Conservation (phyloP, 2,113 vertebrate species). For the Cygnus buccinator region DNA sequence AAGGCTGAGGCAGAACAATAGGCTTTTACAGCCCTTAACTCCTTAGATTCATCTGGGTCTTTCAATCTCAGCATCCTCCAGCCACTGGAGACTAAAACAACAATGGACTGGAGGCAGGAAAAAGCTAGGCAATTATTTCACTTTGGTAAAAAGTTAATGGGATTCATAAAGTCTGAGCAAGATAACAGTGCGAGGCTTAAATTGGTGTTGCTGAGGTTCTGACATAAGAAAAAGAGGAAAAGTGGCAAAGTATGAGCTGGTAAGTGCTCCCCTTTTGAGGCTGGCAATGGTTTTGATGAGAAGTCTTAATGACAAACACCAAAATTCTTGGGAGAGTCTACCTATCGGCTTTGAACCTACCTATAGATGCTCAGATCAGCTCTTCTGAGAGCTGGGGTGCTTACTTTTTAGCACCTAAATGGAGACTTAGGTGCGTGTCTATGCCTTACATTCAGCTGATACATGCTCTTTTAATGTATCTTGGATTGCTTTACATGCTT, state of each 20-base stretch:
- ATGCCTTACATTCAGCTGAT: background rate
- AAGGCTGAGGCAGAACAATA: slow-evolving; percentile 31
- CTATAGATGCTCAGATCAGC: background rate
- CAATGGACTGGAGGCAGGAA: background rate
- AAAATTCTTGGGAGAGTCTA: background rate
- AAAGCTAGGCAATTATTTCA: slow-evolving; percentile 44
- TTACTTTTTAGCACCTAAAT: background rate
- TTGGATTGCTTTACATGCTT: background rate
- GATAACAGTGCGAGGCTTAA: background rate
- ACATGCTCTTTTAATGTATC: background rate
- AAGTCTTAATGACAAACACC: background rate
- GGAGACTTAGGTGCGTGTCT: rapidly evolving
- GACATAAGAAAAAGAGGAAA: background rate
- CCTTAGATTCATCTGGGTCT: slow-evolving; percentile 32
- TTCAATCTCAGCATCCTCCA: slow-evolving; percentile 21
- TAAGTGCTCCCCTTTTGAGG: background rate
- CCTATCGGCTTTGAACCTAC: rapidly evolving
- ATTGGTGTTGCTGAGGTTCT: background rate
- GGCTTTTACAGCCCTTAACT: slow-evolving; percentile 24
- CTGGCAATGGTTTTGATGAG: background rate
- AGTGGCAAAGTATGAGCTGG: background rate
- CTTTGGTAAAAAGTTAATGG: slow-evolving; percentile 34
- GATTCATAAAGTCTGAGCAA: background rate
- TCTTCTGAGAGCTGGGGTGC: background rate
- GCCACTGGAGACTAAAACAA: slow-evolving; percentile 44